Evolutionary conservation across 2,888 invertebrate species (phyloP), one percentile per base, ranked within the genome.

Genomic region (Pecten maximus): DNA sequence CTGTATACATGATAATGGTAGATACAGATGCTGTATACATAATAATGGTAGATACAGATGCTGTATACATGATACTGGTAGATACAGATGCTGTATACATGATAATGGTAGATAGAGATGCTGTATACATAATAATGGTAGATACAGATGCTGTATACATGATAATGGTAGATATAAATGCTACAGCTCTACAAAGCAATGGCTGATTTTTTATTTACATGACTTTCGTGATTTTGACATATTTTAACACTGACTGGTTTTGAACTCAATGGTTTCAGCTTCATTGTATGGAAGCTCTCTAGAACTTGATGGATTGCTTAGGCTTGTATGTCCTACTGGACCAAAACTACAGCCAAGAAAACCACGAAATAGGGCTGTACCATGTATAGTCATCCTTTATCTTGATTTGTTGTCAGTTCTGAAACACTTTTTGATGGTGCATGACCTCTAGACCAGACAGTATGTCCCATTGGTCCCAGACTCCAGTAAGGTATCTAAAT

Each of bases 371-470:
- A 54, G 54, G 54, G 35, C 35, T 35, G 35, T 35, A 35, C 28
- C 35, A 74, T 35, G 28, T 74, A 35, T 35, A 74, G 74, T 28
- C 74, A 74, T 74, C 74, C 3, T 74, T 10, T 74, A 74, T 74
- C 74, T 74, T 28, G 74, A 74, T 74, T 74, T 74, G 74, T 28
- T 74, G 74, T 74, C 74, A 74, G 35, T 74, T 74, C 74, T 74
- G 74, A 74, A 74, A 74, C 74, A 74, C 74, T 6, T 74, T 74
- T 35, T 35, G 8, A 74, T 28, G 16, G 74, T 74, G 35, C 74
- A 74, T 35, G 74, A 74, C 74, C 74, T 74, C 74, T 74, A 74
- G 74, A 35, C 74, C 74, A 74, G 3, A 74, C 35, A 19, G 28
- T 8, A 35, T 74, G 74, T 74, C 74, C 16, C 35, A 74, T 15